Conservation (phyloP, 1,140 invertebrate genomes). For the Gonatopus flavifemur region DNA sequence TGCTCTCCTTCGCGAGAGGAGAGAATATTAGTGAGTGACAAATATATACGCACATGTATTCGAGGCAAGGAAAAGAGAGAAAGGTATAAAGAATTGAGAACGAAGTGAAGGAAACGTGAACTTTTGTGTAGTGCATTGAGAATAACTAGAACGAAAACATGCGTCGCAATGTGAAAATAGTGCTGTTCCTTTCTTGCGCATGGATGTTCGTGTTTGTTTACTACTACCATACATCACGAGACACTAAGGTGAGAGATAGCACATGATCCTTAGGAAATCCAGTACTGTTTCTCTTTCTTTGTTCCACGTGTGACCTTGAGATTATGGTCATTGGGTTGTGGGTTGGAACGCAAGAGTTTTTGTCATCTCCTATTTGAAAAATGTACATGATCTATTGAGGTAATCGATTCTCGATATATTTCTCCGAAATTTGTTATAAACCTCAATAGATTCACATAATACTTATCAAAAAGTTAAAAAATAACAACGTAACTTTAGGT, state of each 20-base stretch:
- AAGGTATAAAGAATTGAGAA: conserved; percentile 13
- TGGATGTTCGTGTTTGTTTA: conserved; percentile 64
- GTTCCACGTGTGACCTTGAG: too few relatives aligned
- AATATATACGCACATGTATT: not conserved
- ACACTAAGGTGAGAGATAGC: conserved; percentile 50
- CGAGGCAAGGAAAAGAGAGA: not conserved
- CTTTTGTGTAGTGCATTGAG: conserved; percentile 1
- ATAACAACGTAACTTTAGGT: too few relatives aligned
- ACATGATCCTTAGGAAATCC: too few relatives aligned
- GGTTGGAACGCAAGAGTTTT: too few relatives aligned
- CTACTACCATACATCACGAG: conserved; percentile 59
- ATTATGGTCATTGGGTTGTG: too few relatives aligned
- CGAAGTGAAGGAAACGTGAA: not conserved
- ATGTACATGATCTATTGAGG: too few relatives aligned
- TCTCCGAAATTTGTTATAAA: too few relatives aligned
- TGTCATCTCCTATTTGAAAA: too few relatives aligned
- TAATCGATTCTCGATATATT: too few relatives aligned
- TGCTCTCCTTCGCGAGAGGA: conserved; percentile 19
- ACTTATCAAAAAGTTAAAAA: too few relatives aligned
- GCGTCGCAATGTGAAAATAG: conserved; percentile 62
- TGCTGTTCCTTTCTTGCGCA: conserved; percentile 59
- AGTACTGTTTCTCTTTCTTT: too few relatives aligned
- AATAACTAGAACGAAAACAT: conserved; percentile 38
- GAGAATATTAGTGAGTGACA: not conserved
- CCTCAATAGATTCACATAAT: too few relatives aligned